These are phyloP conservation scores for Heliconius ethilla DNA, from an alignment of 2,888 invertebrate genomes.

Conservation along the genomic window DNA sequence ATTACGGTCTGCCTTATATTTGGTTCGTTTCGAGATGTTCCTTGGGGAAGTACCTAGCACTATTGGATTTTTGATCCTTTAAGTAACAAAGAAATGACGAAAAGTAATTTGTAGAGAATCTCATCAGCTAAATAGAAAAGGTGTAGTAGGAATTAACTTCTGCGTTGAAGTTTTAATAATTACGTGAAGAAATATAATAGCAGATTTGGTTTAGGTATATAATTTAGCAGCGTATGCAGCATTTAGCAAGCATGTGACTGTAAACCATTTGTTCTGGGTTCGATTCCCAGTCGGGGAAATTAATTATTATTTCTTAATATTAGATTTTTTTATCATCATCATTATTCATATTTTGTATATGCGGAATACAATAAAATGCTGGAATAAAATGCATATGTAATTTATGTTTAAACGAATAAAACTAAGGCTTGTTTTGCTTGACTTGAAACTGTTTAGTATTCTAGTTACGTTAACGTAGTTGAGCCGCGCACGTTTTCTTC, in stretches of 20 bases:
- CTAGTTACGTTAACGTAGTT: conserved; percentile 33
- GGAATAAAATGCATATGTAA: neutral
- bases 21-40: conserved; percentile 31
- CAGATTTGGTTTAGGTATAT: neutral
- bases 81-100: conserved; percentile 8
- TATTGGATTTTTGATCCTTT: conserved; percentile 26
- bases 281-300: too few species aligned
- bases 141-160: too few species aligned
- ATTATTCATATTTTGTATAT: too few species aligned
- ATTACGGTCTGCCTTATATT: conserved; percentile 40
- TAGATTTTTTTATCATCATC: too few species aligned
- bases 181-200: neutral
- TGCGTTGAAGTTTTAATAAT: too few species aligned
- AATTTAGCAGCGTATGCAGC: too few species aligned
- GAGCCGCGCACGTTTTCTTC: conserved; percentile 41
- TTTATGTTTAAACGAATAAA: conserved; percentile 20
- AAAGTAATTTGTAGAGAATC: neutral
- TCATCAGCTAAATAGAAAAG: neutral
- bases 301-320: too few species aligned
- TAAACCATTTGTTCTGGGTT: too few species aligned
- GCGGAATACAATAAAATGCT: too few species aligned
- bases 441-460: conserved; percentile 39
- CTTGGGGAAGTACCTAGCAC: conserved; percentile 29
- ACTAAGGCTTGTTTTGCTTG: conserved; percentile 19
- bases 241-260: too few species aligned